Base-by-base conservation (phyloP, 64 coral and sea anemone genomes). In the Pocillopora verrucosa region DNA sequence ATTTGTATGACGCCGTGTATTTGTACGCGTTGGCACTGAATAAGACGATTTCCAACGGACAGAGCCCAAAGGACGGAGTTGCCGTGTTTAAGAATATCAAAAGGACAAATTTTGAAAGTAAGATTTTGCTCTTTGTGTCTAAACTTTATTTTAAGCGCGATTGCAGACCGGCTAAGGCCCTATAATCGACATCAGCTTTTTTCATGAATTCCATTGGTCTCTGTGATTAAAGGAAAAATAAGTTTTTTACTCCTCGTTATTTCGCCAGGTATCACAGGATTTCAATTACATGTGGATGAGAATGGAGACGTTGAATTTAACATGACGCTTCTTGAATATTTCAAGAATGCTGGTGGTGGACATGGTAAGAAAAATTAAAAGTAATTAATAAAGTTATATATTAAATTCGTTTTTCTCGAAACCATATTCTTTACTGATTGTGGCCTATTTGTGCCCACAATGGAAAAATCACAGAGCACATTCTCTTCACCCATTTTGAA, bases 261-360 rank as follows among this genome's bases (percentile, higher is more conserved):
- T 13, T 26, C 11, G 20, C 51, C 25, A 90, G 88, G 88, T 73
- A 61, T 90, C 34, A 80, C 88, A 16, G 88, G 88, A 59, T 90
- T 90, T 67, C 25, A 82, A 9, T 65, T 90, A 24, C 78, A 62
- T 63, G 78, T 90, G 6, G 88, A 90, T 59, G 80, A 81, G 26
- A 90, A 90, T 24, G 88, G 88, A 57, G 88, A 90, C 72, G 77
- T 58, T 17, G 88, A 82, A 73, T 90, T 90, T 26, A 90, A 90
- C 67, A 90, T 90, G 88, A 59, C 76, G 10, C 80, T 90, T 59
- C 80, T 90, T 60, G 76, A 78, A 35, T 74, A 82, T n/a, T 25
- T 74, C 58, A 61, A 82, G 36, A 90, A 67, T n/a, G 78, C 17
- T 16, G 35, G 26, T 61, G 67, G 56, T 16, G 77, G 73, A 35